Evolutionary conservation across 2,888 invertebrate genomes (phyloP), one percentile per base, ranked within the genome.

Genomic region (Drosophila pseudotakahashii): DNA sequence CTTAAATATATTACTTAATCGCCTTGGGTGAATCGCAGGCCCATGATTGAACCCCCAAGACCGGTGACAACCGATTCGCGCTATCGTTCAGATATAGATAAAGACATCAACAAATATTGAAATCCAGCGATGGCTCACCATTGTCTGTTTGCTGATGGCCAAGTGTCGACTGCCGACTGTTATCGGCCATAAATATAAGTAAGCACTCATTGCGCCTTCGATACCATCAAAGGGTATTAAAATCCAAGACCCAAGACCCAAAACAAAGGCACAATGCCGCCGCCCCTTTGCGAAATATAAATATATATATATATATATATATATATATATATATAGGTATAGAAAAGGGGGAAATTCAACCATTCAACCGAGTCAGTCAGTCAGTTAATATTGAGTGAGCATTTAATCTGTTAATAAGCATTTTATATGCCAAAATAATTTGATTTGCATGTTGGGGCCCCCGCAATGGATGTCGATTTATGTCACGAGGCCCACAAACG

Each of bases 371-470:
- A 37, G 50, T 51, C 39, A 50, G 72, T 47, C 53, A 73, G 63
- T 73, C 64, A 71, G 66, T 73, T 59, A 50, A 70, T 68, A 68
- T 68, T 68, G 71, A 68, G 42, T 70, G 71, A 60, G 71, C 50
- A 59, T 59, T 70, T 84, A 70, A 78, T 78, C 73, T 55, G 30
- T 62, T 60, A 73, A 73, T 71, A 76, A 86, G 84, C 68, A 64
- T 78, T 80, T 80, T 67, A 80, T 86, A 76, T 78, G 73, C 63
- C 79, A 70, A 78, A 73, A 83, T 81, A 81, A 86, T 86, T 86
- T 71, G 81, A 81, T 81, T 86, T 81, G 76, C 76, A 81, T 81
- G 76, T 48, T 54, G 66, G 58, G 42, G 16, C 39, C 34, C 32
- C 34, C 37, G 64, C 42, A 50, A 51, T 54, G 71, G 53, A 59